Evolutionary conservation across 2,888 invertebrate genomes (phyloP).

Genomic region (Heliconius charithonia): DNA sequence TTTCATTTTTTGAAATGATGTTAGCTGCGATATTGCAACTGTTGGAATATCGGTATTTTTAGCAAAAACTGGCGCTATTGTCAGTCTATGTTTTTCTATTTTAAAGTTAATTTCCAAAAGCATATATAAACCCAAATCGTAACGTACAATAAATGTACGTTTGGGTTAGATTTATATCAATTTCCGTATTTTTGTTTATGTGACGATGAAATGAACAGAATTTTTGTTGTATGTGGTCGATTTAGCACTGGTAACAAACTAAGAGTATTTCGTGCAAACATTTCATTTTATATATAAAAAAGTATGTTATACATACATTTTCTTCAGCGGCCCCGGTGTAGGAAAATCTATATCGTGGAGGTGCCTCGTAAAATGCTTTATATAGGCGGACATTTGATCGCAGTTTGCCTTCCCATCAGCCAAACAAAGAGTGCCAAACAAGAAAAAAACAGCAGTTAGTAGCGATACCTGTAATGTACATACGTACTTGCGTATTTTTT

Average conservation of each 20-base stretch:
- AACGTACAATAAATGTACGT: too few species aligned
- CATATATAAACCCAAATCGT: too few species aligned
- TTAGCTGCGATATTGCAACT: neutral
- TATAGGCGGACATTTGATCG: neutral
- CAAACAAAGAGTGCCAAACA: conserved; percentile 2
- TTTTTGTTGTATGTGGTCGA: neutral
- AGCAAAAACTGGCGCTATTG: neutral
- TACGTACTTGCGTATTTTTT: too few species aligned
- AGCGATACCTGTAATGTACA: conserved; percentile 33
- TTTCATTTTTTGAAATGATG: neutral
- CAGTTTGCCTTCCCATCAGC: neutral
- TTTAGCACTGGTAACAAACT: conserved; percentile 7
- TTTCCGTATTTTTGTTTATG: conserved; percentile 9
- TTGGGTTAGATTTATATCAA: neutral
- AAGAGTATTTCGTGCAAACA: neutral
- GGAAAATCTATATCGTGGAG: neutral
- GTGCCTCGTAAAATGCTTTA: conserved; percentile 9
- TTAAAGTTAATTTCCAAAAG: neutral
- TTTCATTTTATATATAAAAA: neutral
- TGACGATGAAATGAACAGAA: neutral
- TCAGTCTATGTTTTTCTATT: neutral
- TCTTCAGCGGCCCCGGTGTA: neutral
- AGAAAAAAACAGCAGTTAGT: neutral
- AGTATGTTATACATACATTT: conserved; percentile 8
- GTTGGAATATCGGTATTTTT: neutral